Evolutionary conservation across 2,113 vertebrate genomes (phyloP).

Genomic region (Hydrolagus affinis): DNA sequence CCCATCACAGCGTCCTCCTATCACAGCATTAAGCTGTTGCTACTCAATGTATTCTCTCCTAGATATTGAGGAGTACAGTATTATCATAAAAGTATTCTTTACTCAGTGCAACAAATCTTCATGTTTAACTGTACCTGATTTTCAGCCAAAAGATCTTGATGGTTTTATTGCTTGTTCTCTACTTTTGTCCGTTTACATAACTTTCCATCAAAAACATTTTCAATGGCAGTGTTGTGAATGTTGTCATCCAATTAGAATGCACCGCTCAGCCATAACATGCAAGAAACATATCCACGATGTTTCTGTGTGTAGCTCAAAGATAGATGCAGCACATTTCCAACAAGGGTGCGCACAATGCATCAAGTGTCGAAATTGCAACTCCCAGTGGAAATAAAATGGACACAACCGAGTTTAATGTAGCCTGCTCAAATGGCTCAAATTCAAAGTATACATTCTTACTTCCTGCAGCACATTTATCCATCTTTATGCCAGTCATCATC

Average conservation of each 20-base stretch:
- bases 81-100: too few relatives aligned
- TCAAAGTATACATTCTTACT: not conserved
- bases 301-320: not conserved
- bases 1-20: too few relatives aligned
- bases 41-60: too few relatives aligned
- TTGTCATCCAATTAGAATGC: not conserved
- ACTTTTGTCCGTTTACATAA: not conserved
- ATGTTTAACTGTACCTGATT: too few relatives aligned
- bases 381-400: not conserved
- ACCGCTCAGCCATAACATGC: not conserved
- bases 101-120: too few relatives aligned
- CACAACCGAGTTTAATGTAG: not conserved
- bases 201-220: not conserved
- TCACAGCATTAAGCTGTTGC: too few relatives aligned
- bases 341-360: too few relatives aligned
- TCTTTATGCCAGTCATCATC: not conserved
- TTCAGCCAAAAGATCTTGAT: too few relatives aligned
- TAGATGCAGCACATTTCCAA: constrained; percentile 4
- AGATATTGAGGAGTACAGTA: too few relatives aligned
- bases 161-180: not conserved
- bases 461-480: not conserved
- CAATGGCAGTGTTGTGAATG: not conserved
- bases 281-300: not conserved
- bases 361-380: not conserved
- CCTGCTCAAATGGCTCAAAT: not conserved